Evolutionary conservation across 2,888 invertebrate genomes (phyloP), one percentile per base, ranked within the genome.

Genomic region (Lasioglossum marginatum): DNA sequence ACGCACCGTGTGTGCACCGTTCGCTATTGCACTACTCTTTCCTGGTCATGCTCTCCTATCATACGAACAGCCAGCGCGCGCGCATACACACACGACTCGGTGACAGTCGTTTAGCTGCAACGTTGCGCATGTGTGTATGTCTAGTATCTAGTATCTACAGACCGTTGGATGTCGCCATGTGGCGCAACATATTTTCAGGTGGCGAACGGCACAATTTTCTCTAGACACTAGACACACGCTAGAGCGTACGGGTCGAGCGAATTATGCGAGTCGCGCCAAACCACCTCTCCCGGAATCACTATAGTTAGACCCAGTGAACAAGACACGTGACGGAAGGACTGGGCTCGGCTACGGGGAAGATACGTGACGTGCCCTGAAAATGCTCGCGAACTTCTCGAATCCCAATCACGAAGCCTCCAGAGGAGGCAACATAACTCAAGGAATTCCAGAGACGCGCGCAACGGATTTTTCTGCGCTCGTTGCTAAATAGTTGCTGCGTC

Each of bases 111-210:
- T 43, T 14, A 37, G 23, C 48, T 31, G 45, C 4, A 34, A 5
- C 8, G 31, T 37, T 14, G 40, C 66, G 48, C 34, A 4, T n/a
- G 48, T 68, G 45, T 72, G 23, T 4, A 10, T 10, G 37, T 40
- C 40, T 40, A 31, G 19, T 34, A 66, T 60, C 31, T 16, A 19
- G 73, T 72, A 77, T 79, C 66, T 85, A 63, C 66, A 79, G 48
- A 34, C 43, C 70, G 27, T 52, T n/a, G 37, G 73, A 92, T 92
- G 93, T 93, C 93, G 88, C 89, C 92, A 91, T 87, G 86, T 92
- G 90, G 91, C 88, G 93, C 91, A 92, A 92, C 88, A 75, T 83
- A 85, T 78, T 83, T 86, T 89, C 88, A 89, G 86, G 83, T 85
- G 86, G 80, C 82, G 43, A 73, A 72, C 81, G 43, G 57, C 81